Conservation (phyloP, 2,888 invertebrate genomes). For the Tiliacea citrago region DNA sequence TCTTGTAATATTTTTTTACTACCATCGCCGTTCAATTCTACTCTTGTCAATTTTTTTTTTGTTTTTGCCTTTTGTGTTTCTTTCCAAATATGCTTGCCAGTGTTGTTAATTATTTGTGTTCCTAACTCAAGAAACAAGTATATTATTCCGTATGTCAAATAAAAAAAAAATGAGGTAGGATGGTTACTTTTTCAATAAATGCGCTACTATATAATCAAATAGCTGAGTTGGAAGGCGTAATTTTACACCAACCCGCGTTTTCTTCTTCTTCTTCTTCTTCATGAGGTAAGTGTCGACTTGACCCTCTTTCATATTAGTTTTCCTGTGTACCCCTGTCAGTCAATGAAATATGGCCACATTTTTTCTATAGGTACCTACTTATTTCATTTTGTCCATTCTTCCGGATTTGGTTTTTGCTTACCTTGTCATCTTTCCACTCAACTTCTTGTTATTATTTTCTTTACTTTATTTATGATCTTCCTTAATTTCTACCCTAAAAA, state of each 20-base stretch:
- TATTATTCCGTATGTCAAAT: neutral
- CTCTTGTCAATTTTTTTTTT: neutral
- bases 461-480: neutral
- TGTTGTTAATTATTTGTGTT: neutral
- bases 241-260: neutral
- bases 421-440: neutral
- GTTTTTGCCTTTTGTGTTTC: no score
- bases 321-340: neutral
- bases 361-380: no score
- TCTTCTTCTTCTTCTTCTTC: neutral
- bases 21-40: neutral
- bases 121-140: neutral
- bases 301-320: neutral
- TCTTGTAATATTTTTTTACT: neutral
- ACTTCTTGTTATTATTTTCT: neutral
- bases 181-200: neutral
- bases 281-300: neutral
- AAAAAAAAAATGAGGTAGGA: neutral
- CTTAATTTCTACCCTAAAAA: neutral
- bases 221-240: neutral
- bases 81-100: neutral
- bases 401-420: neutral
- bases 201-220: neutral
- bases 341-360: neutral
- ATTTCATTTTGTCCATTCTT: neutral